These are phyloP conservation scores for Panopea generosa DNA, from an alignment of 2,888 invertebrate genomes.

Conservation along the genomic window DNA sequence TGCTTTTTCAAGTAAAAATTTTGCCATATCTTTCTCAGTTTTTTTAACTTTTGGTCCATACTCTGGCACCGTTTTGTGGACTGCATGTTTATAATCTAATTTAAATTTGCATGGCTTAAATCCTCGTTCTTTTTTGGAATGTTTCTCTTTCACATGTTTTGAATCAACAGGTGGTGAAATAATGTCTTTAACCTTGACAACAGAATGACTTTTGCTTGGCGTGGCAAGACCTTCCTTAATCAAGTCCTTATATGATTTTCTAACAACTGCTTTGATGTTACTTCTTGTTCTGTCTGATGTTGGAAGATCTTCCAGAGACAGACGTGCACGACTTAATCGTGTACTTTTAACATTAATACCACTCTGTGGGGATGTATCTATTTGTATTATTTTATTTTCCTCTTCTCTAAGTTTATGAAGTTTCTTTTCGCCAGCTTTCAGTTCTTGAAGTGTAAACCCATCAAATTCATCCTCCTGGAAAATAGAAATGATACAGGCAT, in stretches of 20 bases:
- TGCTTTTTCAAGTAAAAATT: slow-evolving; percentile 76
- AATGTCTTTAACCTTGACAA: slow-evolving; percentile 44
- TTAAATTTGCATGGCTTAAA: slow-evolving; percentile 44
- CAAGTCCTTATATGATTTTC: slow-evolving; percentile 65
- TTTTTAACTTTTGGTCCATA: slow-evolving; percentile 31
- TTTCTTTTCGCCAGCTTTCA: slow-evolving; percentile 67
- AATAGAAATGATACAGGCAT: slow-evolving; percentile 4
- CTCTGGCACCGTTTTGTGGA: slow-evolving; percentile 6
- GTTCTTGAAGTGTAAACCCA: slow-evolving; percentile 76
- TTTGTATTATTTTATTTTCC: background rate
- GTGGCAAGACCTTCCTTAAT: slow-evolving; percentile 59
- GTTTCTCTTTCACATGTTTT: slow-evolving; percentile 18
- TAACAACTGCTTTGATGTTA: slow-evolving; percentile 54
- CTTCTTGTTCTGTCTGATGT: slow-evolving; percentile 63
- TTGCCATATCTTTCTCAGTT: slow-evolving; percentile 69
- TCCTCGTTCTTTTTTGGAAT: slow-evolving; percentile 26
- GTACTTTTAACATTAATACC: too few relatives aligned
- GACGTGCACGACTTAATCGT: slow-evolving; percentile 39
- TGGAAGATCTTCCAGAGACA: slow-evolving; percentile 51
- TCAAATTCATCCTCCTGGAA: slow-evolving; percentile 81
- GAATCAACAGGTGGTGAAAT: slow-evolving; percentile 21
- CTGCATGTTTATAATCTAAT: slow-evolving; percentile 49
- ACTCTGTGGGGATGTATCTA: slow-evolving; percentile 16
- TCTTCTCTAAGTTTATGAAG: slow-evolving; percentile 42
- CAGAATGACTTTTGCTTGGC: slow-evolving; percentile 56